phyloP scores from a whole-genome alignment of 2,113 vertebrate species.

The Leptosomus discolor region DNA sequence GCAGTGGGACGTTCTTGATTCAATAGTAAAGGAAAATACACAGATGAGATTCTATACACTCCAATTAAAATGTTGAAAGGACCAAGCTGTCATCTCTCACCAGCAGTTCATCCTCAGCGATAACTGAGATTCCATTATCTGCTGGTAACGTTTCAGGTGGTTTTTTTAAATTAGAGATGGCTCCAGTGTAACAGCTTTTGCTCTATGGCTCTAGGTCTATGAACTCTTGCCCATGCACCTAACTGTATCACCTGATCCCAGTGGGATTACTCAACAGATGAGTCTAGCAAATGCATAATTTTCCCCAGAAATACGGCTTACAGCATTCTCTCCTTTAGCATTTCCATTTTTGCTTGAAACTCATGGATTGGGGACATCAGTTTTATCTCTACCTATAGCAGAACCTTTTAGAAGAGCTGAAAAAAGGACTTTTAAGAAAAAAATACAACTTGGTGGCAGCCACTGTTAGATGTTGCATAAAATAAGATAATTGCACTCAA shows the following conservation, averaged over 20 bases:
- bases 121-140: background rate
- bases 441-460: background rate
- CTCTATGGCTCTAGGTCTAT: background rate
- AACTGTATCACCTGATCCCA: background rate
- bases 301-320: background rate
- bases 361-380: background rate
- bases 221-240: background rate
- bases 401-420: background rate
- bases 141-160: background rate
- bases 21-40: background rate
- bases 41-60: background rate
- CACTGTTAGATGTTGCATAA: rapidly evolving
- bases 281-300: background rate
- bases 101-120: background rate
- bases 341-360: background rate
- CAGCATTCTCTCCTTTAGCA: background rate
- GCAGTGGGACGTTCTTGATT: background rate
- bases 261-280: background rate
- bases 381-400: background rate
- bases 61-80: background rate
- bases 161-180: background rate
- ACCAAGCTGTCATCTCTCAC: background rate
- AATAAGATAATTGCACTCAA: background rate
- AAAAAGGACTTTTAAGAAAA: background rate
- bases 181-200: background rate